A percentile compares a stretch with the other conserved stretches of the same genome.
Conservation (phyloP, 2,888 invertebrate genomes). For the Phymatocera aterrima region DNA sequence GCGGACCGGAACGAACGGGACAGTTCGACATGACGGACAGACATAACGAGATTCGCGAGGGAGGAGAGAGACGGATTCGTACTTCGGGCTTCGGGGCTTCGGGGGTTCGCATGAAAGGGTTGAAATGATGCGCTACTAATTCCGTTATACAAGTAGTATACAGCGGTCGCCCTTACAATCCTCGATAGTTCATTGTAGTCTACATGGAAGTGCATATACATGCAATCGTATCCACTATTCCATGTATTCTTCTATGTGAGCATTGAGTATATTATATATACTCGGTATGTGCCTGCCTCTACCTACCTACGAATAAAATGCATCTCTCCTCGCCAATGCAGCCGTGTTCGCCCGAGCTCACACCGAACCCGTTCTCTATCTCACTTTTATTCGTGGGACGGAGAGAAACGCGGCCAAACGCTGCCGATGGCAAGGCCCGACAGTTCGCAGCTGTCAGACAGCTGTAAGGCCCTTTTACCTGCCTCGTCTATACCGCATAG, state of each 20-base stretch:
- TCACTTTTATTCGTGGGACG: constrained; percentile 9
- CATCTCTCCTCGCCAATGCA: not conserved
- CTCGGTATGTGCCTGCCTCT: not conserved
- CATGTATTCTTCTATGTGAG: too few species aligned
- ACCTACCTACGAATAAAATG: constrained; percentile 19
- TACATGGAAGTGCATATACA: not conserved
- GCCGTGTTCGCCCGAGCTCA: constrained; percentile 23
- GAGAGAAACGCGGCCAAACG: constrained; percentile 28
- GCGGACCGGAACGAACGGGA: constrained; percentile 46
- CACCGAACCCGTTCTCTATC: not conserved
- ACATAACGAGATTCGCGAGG: constrained; percentile 59
- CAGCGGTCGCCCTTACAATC: constrained; percentile 3
- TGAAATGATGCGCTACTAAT: constrained; percentile 70
- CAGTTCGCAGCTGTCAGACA: constrained; percentile 72
- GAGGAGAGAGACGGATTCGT: not conserved
- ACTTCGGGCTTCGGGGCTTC: constrained; percentile 45
- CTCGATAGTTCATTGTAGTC: not conserved
- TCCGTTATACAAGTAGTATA: constrained; percentile 60
- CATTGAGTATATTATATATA: too few species aligned
- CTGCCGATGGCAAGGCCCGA: constrained; percentile 31
- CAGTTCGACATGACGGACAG: constrained; percentile 43
- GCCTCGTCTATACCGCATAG: constrained; percentile 53
- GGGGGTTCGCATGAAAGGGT: constrained; percentile 61
- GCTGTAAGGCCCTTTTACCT: constrained; percentile 74
- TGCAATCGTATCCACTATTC: not conserved